Evolutionary conservation across 2,888 invertebrate species (phyloP).

Genomic region (Opisthograptis luteolata): DNA sequence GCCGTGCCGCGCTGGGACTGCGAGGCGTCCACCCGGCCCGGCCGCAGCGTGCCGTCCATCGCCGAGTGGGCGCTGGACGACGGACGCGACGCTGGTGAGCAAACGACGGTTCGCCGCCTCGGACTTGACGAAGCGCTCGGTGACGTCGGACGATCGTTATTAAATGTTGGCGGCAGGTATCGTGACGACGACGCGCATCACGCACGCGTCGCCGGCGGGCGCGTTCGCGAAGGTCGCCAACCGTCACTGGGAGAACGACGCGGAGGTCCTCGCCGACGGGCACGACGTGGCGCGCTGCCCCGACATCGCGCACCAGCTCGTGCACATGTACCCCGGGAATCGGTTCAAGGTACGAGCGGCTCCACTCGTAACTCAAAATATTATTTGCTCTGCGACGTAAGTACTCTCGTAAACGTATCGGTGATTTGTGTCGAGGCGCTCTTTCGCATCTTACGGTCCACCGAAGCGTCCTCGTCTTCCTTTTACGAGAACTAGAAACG

Average conservation of each 20-base stretch:
- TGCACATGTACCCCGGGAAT: slow-evolving; percentile 21
- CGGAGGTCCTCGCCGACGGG: slow-evolving; percentile 65
- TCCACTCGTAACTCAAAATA: background rate
- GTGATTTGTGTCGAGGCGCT: too few species aligned
- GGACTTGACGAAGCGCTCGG: too few species aligned
- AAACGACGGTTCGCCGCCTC: too few species aligned
- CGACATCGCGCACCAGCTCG: slow-evolving; percentile 89
- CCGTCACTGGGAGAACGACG: slow-evolving; percentile 88
- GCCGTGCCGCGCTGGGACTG: slow-evolving; percentile 86
- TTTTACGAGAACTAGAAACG: too few species aligned
- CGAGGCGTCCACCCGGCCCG: slow-evolving; percentile 72
- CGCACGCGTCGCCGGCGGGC: slow-evolving; percentile 90
- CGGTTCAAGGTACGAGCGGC: slow-evolving; percentile 8
- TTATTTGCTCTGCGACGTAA: too few species aligned
- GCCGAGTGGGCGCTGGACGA: slow-evolving; percentile 86
- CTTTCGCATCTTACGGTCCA: too few species aligned
- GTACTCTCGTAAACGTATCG: too few species aligned
- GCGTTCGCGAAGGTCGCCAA: slow-evolving; percentile 87
- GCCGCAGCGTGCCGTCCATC: slow-evolving; percentile 86
- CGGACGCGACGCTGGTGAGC: slow-evolving; percentile 62
- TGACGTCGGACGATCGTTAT: too few species aligned
- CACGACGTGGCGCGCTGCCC: slow-evolving; percentile 78
- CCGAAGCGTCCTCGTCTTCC: too few species aligned
- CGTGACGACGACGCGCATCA: slow-evolving; percentile 90
- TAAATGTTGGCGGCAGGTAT: slow-evolving; percentile 69